Conservation (phyloP, 2,888 invertebrate genomes). For the Meghimatium bilineatum region DNA sequence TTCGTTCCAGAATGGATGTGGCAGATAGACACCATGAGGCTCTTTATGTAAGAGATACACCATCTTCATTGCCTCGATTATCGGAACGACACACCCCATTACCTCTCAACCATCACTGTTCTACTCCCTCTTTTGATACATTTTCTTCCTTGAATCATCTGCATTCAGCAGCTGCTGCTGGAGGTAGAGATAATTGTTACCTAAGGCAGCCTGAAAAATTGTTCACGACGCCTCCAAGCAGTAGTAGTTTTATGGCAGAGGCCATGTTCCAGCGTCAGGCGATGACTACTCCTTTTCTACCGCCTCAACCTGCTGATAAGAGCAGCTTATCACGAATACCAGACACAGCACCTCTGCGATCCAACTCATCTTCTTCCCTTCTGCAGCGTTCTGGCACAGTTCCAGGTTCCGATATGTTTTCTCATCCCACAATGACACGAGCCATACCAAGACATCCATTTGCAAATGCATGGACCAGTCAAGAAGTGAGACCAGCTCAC, state of each 20-base stretch:
- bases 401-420: constrained; percentile 67
- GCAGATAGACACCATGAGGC: constrained; percentile 60
- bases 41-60: constrained; percentile 53
- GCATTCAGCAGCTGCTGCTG: constrained; percentile 47
- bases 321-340: constrained; percentile 63
- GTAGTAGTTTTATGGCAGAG: constrained; percentile 64
- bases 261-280: constrained; percentile 68
- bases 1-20: constrained; percentile 66
- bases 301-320: constrained; percentile 50
- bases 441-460: constrained; percentile 70
- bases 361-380: constrained; percentile 59
- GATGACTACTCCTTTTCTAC: constrained; percentile 63
- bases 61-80: constrained; percentile 52
- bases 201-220: constrained; percentile 55
- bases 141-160: constrained; percentile 54
- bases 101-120: neutral
- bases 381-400: constrained; percentile 62
- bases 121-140: constrained; percentile 51
- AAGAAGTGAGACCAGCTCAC: constrained; percentile 68
- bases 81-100: constrained; percentile 42
- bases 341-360: constrained; percentile 60
- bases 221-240: constrained; percentile 54
- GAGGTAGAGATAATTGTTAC: constrained; percentile 51
- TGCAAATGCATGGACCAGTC: constrained; percentile 68
- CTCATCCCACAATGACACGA: constrained; percentile 62